Evolutionary conservation across 2,888 invertebrate genomes (phyloP).

Genomic region (Cantharis rustica): DNA sequence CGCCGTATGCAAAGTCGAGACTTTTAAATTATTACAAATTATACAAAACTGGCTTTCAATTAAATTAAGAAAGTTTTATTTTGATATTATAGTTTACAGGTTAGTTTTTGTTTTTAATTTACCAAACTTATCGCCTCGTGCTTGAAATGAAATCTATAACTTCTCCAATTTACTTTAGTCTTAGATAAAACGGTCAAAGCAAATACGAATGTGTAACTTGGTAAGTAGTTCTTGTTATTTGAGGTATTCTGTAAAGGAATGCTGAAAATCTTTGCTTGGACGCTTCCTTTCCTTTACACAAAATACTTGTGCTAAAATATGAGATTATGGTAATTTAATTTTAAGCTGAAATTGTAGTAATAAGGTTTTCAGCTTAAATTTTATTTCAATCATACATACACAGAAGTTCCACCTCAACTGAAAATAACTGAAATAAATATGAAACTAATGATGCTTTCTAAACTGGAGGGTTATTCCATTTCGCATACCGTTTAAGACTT

Average conservation of each 20-base stretch:
- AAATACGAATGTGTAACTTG: conserved; percentile 7
- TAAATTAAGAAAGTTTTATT: background rate
- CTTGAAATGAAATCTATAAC: background rate
- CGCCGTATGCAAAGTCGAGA: background rate
- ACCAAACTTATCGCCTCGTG: background rate
- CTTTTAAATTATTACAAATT: background rate
- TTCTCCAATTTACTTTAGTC: background rate
- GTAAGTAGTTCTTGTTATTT: conserved; percentile 25
- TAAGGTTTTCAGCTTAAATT: background rate
- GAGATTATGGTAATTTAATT: background rate
- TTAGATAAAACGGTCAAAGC: background rate
- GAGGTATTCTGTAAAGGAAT: conserved; percentile 26
- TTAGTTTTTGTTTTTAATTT: background rate
- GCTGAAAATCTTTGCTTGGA: background rate
- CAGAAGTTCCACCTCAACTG: background rate
- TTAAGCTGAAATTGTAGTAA: background rate
- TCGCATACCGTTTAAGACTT: background rate
- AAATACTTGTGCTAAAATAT: background rate
- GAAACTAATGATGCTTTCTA: background rate
- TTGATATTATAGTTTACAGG: background rate
- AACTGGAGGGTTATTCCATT: background rate
- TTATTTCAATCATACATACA: background rate
- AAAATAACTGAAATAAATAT: background rate
- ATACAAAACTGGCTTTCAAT: no score
- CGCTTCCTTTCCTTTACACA: background rate